Base-by-base conservation (phyloP, 2,113 vertebrate species). In the Eira barbara region DNA sequence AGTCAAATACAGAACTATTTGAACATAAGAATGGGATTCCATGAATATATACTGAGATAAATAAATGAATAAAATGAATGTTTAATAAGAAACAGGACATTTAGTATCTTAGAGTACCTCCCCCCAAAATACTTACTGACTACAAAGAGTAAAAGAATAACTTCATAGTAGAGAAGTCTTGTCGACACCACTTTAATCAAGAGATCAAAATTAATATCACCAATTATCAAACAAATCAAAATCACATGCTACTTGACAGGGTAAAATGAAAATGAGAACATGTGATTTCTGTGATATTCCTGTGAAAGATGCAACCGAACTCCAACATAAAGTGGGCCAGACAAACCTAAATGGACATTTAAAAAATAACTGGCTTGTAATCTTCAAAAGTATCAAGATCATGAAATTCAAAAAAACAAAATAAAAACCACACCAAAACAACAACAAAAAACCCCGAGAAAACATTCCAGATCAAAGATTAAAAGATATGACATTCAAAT, bases 381-480 rank as follows among this genome's bases (percentile, higher is more conserved):
- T 90, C 15, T 90, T 92, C 74, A 80, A 85, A 97, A 94, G 61
- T 63, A n/a, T 84, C 52, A 87, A 96, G 76, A 88, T 88, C 18
- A 84, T 36, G 15, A 47, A 83, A 84, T 73, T 84, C 8, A 93
- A 71, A 82, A 87, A 74, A 83, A 14, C 78, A 20, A 69, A 36
- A 69, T 0, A 17, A 67, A 69, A n/a, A 21, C 12, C 47, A 69
- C n/a, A 69, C 67, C 61, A 88, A 69, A 69, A 18, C 65, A 69
- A 69, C 15, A n/a, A 80, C 79, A 25, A 95, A 71, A 82, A 82
- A 83, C 61, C 27, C 42, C 7, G 29, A 71, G 49, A 21, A 79
- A 89, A 90, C 4, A 6, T 36, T 85, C 55, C 63, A 85, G 29
- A 86, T 0, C 78, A 42, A 63, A 73, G n/a, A 94, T 23, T 42